A percentile compares a stretch with the other conserved stretches of the same genome.
Evolutionary conservation across 1,140 invertebrate species (phyloP).

Genomic region (Steinernema feltiae): DNA sequence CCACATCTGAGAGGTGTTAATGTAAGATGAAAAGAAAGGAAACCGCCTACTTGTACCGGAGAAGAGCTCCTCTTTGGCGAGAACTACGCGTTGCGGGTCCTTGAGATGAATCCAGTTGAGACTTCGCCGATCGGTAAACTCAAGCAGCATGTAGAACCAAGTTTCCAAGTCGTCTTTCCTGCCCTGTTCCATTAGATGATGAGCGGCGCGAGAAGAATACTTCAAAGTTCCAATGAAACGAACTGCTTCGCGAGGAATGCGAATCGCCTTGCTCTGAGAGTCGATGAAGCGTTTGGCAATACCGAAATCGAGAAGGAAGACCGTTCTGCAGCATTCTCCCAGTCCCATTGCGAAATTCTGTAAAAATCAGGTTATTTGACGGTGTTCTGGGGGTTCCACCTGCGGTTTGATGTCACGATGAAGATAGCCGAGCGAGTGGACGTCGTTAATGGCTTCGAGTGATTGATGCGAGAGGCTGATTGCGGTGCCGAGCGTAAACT

Average conservation of each 20-base stretch:
- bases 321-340: background rate
- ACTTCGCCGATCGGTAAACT: slow-evolving; percentile 1
- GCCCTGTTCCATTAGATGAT: slow-evolving; percentile 14
- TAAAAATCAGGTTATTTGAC: background rate
- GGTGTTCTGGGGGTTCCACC: background rate
- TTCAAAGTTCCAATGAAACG: slow-evolving; percentile 17
- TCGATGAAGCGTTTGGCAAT: slow-evolving; percentile 15
- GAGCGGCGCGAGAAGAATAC: slow-evolving; percentile 10
- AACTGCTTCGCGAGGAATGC: slow-evolving; percentile 7
- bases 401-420: slow-evolving; percentile 22
- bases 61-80: slow-evolving; percentile 13
- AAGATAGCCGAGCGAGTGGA: slow-evolving; percentile 8
- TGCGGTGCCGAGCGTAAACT: slow-evolving; percentile 10
- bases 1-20: too few species aligned
- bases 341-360: slow-evolving; percentile 18
- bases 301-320: slow-evolving; percentile 16
- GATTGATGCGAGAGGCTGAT: slow-evolving; percentile 5
- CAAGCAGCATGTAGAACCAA: slow-evolving; percentile 17
- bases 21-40: background rate
- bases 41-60: slow-evolving; percentile 9
- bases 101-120: slow-evolving; percentile 4
- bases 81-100: slow-evolving; percentile 14
- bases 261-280: background rate
- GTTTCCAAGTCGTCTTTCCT: slow-evolving; percentile 20
- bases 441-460: background rate